Percentiles rank a stretch among this genome's conserved stretches.
Evolutionary conservation across 2,113 vertebrate species (phyloP).

Genomic region (Leptocoma aspasia): DNA sequence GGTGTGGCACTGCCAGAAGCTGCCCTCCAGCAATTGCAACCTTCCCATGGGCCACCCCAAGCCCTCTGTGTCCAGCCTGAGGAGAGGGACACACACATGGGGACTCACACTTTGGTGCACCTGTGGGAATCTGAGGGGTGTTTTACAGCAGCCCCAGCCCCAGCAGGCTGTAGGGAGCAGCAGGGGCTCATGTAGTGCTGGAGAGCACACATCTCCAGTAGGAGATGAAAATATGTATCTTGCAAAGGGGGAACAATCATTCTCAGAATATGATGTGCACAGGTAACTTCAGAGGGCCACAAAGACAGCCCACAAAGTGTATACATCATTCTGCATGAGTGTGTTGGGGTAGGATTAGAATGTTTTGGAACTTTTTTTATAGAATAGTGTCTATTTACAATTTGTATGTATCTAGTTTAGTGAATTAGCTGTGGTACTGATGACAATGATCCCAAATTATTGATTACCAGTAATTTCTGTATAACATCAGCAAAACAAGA

Average conservation of each 20-base stretch:
- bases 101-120: fast-evolving
- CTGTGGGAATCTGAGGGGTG: not conserved
- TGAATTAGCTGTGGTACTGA: not conserved
- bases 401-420: not conserved
- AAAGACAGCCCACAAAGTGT: fast-evolving
- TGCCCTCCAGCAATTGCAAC: fast-evolving
- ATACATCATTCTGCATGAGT: not conserved
- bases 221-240: not conserved
- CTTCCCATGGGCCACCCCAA: fast-evolving
- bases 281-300: not conserved
- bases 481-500: not conserved
- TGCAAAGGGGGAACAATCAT: not conserved
- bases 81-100: not conserved
- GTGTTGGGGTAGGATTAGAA: not conserved
- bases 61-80: not conserved
- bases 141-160: not conserved
- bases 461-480: not conserved
- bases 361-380: not conserved
- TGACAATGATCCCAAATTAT: not conserved
- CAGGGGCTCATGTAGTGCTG: not conserved
- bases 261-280: not conserved
- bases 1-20: not conserved
- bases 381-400: not conserved
- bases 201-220: not conserved
- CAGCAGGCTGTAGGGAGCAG: not conserved